Evolutionary conservation across 2,888 invertebrate genomes (phyloP).

Genomic region (Andrena hattorfiana): DNA sequence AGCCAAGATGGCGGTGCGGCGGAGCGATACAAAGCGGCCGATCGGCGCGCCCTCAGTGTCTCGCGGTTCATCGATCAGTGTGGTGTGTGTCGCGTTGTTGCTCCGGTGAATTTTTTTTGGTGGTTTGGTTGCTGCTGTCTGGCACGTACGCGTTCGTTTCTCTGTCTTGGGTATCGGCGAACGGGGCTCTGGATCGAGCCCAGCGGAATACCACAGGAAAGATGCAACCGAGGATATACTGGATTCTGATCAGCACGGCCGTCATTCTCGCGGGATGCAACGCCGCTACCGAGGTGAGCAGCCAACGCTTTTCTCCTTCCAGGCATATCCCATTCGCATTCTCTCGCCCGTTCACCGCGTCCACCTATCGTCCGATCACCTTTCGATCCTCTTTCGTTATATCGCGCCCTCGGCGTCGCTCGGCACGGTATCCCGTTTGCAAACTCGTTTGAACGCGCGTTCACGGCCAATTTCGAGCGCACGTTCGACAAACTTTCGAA

Average conservation of each 20-base stretch:
- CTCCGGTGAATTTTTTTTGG: slow-evolving; percentile 77
- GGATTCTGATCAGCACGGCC: slow-evolving; percentile 90
- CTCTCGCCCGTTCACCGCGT: slow-evolving; percentile 36
- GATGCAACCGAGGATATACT: slow-evolving; percentile 92
- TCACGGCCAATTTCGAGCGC: slow-evolving; percentile 1
- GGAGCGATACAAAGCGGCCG: slow-evolving; percentile 64
- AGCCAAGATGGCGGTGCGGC: slow-evolving; percentile 30
- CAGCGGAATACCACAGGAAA: slow-evolving; percentile 57
- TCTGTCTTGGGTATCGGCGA: slow-evolving; percentile 45
- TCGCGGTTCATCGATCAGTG: slow-evolving; percentile 84
- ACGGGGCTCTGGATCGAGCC: slow-evolving; percentile 60
- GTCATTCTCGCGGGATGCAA: slow-evolving; percentile 91
- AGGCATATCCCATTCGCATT: slow-evolving; percentile 14
- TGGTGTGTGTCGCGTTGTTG: slow-evolving; percentile 82
- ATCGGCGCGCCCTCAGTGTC: slow-evolving; percentile 83
- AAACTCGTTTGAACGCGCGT: slow-evolving; percentile 21
- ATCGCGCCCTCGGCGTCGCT: neutral
- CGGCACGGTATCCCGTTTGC: neutral
- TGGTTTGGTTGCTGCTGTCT: slow-evolving; percentile 71
- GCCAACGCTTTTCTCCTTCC: slow-evolving; percentile 11
- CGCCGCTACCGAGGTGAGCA: slow-evolving; percentile 91
- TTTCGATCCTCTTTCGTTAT: neutral
- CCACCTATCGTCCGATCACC: slow-evolving; percentile 29
- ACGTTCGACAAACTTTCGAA: slow-evolving; percentile 31
- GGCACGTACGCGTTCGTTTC: slow-evolving; percentile 41